Evolutionary conservation across 2,797 vertebrate species (phyloP).

Genomic region (Phoxinus dragarum): DNA sequence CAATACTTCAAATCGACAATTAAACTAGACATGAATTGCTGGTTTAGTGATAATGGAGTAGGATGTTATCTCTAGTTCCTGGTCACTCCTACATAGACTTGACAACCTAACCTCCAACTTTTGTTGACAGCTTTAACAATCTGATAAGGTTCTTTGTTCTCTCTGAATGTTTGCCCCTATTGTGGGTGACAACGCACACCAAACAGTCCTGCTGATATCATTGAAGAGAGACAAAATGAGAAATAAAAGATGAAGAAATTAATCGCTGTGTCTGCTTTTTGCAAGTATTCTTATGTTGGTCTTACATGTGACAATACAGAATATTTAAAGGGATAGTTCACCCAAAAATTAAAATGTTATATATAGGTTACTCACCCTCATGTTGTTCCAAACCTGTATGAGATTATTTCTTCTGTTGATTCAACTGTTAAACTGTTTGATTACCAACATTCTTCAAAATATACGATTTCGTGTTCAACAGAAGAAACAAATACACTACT

Average conservation of each 20-base stretch:
- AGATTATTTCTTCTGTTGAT: too few species aligned
- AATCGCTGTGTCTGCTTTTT: not conserved
- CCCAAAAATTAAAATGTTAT: too few species aligned
- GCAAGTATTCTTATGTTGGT: not conserved
- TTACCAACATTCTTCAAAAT: too few species aligned
- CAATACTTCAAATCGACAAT: not conserved
- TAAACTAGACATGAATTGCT: not conserved
- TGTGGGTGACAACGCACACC: constrained; percentile 26
- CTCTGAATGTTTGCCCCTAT: constrained; percentile 51
- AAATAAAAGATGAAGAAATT: constrained; percentile 33
- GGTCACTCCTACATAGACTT: not conserved
- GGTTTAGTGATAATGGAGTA: not conserved
- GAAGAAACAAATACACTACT: too few species aligned
- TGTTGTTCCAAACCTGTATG: too few species aligned
- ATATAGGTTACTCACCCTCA: too few species aligned
- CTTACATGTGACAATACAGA: not conserved
- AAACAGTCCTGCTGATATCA: constrained; percentile 38
- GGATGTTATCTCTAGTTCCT: not conserved
- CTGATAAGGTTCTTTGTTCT: not conserved
- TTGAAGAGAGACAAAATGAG: constrained; percentile 3
- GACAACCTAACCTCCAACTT: not conserved
- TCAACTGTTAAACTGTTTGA: too few species aligned
- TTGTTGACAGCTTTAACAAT: constrained; percentile 2
- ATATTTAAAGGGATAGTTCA: not conserved
- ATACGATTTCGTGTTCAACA: too few species aligned